A percentile compares a stretch with the other conserved stretches of the same genome.
Conservation (phyloP, 2,888 invertebrate genomes). For the Tachystola acroxantha region DNA sequence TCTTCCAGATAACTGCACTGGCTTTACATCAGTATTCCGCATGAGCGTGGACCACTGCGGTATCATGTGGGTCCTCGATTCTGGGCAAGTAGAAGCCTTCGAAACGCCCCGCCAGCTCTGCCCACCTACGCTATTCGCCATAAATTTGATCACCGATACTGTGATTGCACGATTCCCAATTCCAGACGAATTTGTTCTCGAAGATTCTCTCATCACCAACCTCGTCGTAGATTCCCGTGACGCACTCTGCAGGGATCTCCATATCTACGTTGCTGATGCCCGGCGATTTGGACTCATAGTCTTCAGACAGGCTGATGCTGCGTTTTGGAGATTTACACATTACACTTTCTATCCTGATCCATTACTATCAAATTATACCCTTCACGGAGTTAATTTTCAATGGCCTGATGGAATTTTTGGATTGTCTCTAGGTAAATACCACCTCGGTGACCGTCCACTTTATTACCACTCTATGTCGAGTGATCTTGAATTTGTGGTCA, state of each 20-base stretch:
- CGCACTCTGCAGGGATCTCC: constrained; percentile 79
- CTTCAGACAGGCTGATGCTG: constrained; percentile 77
- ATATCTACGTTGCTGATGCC: constrained; percentile 84
- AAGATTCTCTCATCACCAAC: constrained; percentile 84
- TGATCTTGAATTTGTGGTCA: constrained; percentile 86
- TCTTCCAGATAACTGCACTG: constrained; percentile 65
- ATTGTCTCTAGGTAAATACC: constrained; percentile 81
- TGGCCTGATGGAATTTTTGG: constrained; percentile 91
- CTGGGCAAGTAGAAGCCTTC: constrained; percentile 85
- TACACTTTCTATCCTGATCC: constrained; percentile 86
- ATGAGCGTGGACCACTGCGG: constrained; percentile 87
- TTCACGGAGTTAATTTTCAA: constrained; percentile 87
- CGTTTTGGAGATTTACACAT: constrained; percentile 83
- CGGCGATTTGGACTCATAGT: constrained; percentile 82
- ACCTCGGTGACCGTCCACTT: constrained; percentile 79
- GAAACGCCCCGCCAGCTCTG: constrained; percentile 82
- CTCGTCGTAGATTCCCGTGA: constrained; percentile 82
- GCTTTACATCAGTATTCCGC: constrained; percentile 88
- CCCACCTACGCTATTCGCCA: constrained; percentile 86
- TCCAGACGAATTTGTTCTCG: constrained; percentile 81
- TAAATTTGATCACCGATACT: constrained; percentile 82
- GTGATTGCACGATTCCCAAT: constrained; percentile 81
- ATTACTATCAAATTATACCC: constrained; percentile 83
- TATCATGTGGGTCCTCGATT: constrained; percentile 88
- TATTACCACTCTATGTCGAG: constrained; percentile 92